Base-by-base conservation (phyloP, 1,140 invertebrate genomes). In the Brachionus asplanchnoidis region DNA sequence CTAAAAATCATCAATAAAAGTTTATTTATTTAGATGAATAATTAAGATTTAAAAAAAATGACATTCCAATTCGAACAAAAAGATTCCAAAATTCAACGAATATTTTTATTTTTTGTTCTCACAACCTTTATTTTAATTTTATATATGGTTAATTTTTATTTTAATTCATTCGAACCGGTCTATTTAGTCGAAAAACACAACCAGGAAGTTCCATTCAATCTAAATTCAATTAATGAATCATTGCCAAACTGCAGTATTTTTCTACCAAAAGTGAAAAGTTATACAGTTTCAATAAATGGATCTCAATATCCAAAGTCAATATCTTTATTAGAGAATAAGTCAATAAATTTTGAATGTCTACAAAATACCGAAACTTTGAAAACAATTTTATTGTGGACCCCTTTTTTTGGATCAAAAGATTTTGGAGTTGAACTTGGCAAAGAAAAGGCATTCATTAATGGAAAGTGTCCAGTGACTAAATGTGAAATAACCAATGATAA, bases 381-480 rank as follows among this genome's bases (percentile, higher is more conserved):
- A 82, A 82, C 32, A 36, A 82, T 82, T 26, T 36, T 82, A 28
- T 14, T 82, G 9, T 82, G 79, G 79, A 82, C 36, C 2, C 36
- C 53, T 17, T 82, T 82, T 65, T 65, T 60, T 44, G 79, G 79
- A 20, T 53, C 56, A n/a, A 14, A 14, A 7, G 26, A 17, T 23
- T 82, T 46, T 17, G n/a, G 20, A 23, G 2, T 42, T 36, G 79
- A 56, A 17, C 32, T 65, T 12, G 79, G 79, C 12, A 40, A 42
- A 32, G 28, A 66, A 66, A 56, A 20, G 9, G 7, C 20, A 14
- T 82, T 82, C 26, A 32, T 36, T 9, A 56, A 80, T 65, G 17
- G 26, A 2, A 44, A 60, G 3, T 82, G 79, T 82, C 79, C 79
- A 36, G 79, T 82, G 7, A 65, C 20, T 2, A 82, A 82, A 20